These are phyloP conservation scores for Vultur gryphus DNA, from an alignment of 2,797 vertebrate species.

Conservation along the genomic window DNA sequence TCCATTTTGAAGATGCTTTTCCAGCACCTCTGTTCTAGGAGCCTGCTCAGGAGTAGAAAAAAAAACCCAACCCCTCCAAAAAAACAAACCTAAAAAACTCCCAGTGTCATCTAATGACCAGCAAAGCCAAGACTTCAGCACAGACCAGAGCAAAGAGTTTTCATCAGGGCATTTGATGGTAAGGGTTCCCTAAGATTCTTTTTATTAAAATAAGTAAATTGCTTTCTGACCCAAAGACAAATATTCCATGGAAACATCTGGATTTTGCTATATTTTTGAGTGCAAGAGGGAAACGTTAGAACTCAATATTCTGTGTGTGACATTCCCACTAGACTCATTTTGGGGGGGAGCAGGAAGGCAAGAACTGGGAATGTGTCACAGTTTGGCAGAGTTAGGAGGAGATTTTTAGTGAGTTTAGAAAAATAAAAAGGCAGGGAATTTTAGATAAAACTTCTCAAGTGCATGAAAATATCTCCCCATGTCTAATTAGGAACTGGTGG, in stretches of 20 bases:
- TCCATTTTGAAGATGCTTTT: neutral
- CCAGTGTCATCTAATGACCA: neutral
- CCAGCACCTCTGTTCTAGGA: neutral
- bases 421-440: neutral
- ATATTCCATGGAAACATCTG: neutral
- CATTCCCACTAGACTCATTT: neutral
- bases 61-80: neutral
- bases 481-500: neutral
- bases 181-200: neutral
- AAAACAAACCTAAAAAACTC: accelerated
- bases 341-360: neutral
- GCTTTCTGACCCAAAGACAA: neutral
- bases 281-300: neutral
- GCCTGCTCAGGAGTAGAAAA: neutral
- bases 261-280: neutral
- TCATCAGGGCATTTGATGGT: neutral
- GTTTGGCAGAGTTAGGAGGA: neutral
- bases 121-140: neutral
- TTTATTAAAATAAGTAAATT: neutral
- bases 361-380: neutral
- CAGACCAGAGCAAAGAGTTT: neutral
- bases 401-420: neutral
- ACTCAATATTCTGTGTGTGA: neutral
- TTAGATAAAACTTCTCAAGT: neutral
- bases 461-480: neutral